Evolutionary conservation across 2,113 vertebrate species (phyloP), one percentile per base, ranked within the genome.

Genomic region (Henicopernis longicauda): DNA sequence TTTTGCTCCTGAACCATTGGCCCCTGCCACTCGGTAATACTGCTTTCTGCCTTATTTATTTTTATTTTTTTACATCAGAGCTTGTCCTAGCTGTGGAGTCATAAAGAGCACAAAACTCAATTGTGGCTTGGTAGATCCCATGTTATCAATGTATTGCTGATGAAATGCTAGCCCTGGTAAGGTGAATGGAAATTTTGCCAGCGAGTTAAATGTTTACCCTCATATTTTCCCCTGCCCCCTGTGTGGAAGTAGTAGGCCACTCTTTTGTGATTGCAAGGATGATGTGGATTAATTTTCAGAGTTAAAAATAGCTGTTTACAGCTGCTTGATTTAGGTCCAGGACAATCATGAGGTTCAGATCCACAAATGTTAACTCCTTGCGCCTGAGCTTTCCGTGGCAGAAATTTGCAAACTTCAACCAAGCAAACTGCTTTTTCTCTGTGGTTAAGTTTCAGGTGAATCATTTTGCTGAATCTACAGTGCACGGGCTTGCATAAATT

Each of bases 281-380:
- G 66, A 81, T 31, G 34, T 32, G 65, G 94, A 87, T 93, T 97
- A 42, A 36, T 96, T 96, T 98, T 95, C 94, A 89, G 86, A 74
- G 87, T 96, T 97, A 97, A 97, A 97, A 98, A 97, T 98, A 97
- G 65, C 69, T 6, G 27, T 90, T 96, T 89, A 86, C 93, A 97
- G 96, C 96, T 97, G 95, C 81, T 96, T 94, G 89, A 90, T 87
- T 96, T 92, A 66, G 85, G 81, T 93, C 92, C 91, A 89, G 89
- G 52, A 67, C 27, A 38, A 32, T 95, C 81, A 79, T 17, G 47
- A 84, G 93, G 34, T 70, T 61, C 81, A 59, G 55, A 86, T 90
- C 81, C 88, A 47, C 44, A 55, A 92, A 76, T 36, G 54, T 81
- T 82, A 86, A 54, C 93, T 95, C 57, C 69, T 93, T 4, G 1